These are phyloP conservation scores for Diaprepes abbreviatus DNA, from an alignment of 2,888 invertebrate genomes.

Conservation along the genomic window DNA sequence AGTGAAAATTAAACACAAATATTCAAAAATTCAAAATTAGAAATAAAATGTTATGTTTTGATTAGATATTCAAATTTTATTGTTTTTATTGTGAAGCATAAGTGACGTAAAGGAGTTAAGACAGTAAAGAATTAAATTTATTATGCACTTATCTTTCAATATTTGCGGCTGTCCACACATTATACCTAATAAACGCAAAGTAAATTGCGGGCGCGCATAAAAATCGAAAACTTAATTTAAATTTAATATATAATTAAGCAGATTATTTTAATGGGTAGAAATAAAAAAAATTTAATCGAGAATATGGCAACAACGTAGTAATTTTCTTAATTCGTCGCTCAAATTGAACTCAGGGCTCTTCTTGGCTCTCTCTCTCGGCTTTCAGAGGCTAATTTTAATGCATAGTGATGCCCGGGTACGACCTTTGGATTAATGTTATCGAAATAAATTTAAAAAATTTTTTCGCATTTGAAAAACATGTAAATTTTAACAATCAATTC, in stretches of 20 bases:
- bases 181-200: conserved; percentile 47
- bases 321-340: conserved; percentile 56
- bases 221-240: conserved; percentile 49
- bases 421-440: conserved; percentile 16
- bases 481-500: no score
- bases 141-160: conserved; percentile 46
- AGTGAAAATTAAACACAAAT: no score
- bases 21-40: no score
- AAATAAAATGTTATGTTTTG: no score
- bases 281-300: conserved; percentile 55
- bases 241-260: conserved; percentile 56
- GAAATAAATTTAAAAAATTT: conserved; percentile 1
- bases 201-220: conserved; percentile 49
- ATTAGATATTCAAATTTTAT: no score
- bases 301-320: conserved; percentile 55
- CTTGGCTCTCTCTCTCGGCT: conserved; percentile 27
- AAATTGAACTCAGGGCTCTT: conserved; percentile 51
- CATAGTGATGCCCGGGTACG: conserved; percentile 19
- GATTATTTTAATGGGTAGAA: conserved; percentile 53
- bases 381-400: conserved; percentile 36
- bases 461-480: no score
- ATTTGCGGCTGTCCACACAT: conserved; percentile 49
- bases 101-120: no score
- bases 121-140: conserved; percentile 26
- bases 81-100: no score